Evolutionary conservation across 2,113 vertebrate species (phyloP).

Genomic region (Labeo rohita): DNA sequence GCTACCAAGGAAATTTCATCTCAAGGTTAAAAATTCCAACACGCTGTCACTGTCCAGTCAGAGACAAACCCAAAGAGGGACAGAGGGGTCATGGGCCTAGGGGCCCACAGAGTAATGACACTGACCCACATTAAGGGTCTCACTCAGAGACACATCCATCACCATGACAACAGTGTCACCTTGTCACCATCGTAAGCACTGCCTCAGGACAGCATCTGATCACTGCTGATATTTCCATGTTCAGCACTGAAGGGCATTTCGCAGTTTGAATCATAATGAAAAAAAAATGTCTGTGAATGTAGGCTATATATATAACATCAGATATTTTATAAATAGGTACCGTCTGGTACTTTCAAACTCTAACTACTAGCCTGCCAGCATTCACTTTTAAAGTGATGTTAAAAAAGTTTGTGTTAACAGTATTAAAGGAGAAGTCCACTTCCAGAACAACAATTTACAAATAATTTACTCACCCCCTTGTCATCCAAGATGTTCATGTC

Average conservation of each 20-base stretch:
- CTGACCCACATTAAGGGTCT: slow-evolving; percentile 29
- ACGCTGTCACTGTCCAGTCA: background rate
- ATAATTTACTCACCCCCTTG: too few species aligned
- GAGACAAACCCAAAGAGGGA: background rate
- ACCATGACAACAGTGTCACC: slow-evolving; percentile 36
- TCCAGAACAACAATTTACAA: too few species aligned
- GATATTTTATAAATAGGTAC: background rate
- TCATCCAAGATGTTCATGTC: too few species aligned
- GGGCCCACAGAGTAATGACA: slow-evolving; percentile 28
- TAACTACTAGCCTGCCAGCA: background rate
- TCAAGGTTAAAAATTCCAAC: slow-evolving; percentile 1
- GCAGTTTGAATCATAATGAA: slow-evolving; percentile 2
- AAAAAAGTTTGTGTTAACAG: background rate
- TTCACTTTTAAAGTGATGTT: background rate
- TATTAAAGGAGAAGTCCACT: background rate
- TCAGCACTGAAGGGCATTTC: slow-evolving; percentile 13
- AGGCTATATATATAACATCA: slow-evolving; percentile 8
- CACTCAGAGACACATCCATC: slow-evolving; percentile 33
- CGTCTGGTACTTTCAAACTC: background rate
- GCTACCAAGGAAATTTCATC: background rate
- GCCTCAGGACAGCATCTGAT: slow-evolving; percentile 8
- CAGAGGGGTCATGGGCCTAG: slow-evolving; percentile 6
- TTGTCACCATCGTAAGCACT: slow-evolving; percentile 1
- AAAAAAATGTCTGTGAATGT: background rate
- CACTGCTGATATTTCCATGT: background rate